phyloP scores from a whole-genome alignment of 2,888 invertebrate species.

The Lithophane ornitopus region DNA sequence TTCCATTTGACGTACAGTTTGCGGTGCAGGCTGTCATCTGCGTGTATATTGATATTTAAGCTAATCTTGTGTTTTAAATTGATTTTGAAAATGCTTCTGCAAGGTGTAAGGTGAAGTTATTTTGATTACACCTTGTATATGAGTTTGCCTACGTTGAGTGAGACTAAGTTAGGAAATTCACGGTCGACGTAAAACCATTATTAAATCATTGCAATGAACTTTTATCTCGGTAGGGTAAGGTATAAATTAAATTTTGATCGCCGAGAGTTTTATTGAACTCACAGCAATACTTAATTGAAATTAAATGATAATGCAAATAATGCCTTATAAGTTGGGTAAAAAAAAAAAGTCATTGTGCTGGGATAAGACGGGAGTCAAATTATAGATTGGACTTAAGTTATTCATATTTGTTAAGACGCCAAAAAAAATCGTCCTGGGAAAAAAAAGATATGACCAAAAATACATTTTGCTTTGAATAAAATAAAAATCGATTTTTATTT shows the following conservation, averaged over 20 bases:
- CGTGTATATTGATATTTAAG: slow-evolving; percentile 18
- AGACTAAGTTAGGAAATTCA: not conserved
- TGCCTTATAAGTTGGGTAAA: no score
- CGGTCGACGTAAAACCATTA: not conserved
- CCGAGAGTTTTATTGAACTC: not conserved
- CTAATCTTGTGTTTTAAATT: slow-evolving; percentile 10
- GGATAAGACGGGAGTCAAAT: no score
- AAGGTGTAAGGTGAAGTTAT: slow-evolving; percentile 13
- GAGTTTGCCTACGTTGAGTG: slow-evolving; percentile 28
- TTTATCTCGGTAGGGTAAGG: not conserved
- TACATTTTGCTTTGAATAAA: no score
- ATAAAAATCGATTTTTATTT: no score
- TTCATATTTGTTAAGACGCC: no score
- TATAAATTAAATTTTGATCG: not conserved
- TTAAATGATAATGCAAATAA: no score
- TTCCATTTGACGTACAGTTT: slow-evolving; percentile 24
- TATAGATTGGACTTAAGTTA: no score
- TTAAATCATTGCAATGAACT: not conserved
- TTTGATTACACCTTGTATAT: slow-evolving; percentile 17
- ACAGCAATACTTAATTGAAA: not conserved
- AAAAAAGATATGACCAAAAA: no score
- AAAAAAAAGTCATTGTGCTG: no score
- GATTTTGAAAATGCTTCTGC: slow-evolving; percentile 16
- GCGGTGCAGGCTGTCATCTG: slow-evolving; percentile 46
- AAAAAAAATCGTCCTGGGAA: no score